Evolutionary conservation across 2,888 invertebrate species (phyloP), one percentile per base, ranked within the genome.

Genomic region (Lacanobia wlatinum): DNA sequence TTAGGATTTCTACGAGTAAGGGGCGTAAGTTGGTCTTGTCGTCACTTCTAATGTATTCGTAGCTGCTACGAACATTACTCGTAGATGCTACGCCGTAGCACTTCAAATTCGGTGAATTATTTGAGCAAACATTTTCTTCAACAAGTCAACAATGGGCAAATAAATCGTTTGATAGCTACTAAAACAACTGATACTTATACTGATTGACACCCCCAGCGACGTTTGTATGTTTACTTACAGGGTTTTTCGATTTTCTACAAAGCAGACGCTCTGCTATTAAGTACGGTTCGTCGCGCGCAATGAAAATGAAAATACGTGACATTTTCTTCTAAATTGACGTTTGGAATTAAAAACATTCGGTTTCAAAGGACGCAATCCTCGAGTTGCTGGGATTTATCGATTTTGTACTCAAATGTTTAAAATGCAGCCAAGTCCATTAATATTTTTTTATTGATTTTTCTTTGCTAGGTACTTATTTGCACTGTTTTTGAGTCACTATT

Each of bases 221-320:
- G 18, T 34, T n/a, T 67, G 66, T 46, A 64, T 34, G 46, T 12
- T 12, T 12, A 2, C 14, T 60, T 50, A 70, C 52, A 62, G 21
- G 34, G 40, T 70, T 76, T 83, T 79, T 61, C 52, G 68, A 68
- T 80, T 76, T 73, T 46, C 65, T 63, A 2, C 43, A 55, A 16
- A 48, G 46, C 53, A 28, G 34, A 55, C 43, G 8, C 7, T n/a
- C n/a, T 18, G 43, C 59, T 48, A 59, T 64, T 73, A 70, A 40
- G 23, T 70, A 72, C 67, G 61, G 60, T 62, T 52, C 64, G 40
- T 56, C 58, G 61, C 61, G 50, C 46, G 46, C 59, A 56, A 38
- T 52, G 50, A 74, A 77, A 56, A 38, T 52, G 50, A 74, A 77
- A 66, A 55, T 72, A 55, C 65, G 68, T 66, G 59, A 59, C 18